phyloP scores from a whole-genome alignment of 2,113 vertebrate genomes.

The Thermophis baileyi region DNA sequence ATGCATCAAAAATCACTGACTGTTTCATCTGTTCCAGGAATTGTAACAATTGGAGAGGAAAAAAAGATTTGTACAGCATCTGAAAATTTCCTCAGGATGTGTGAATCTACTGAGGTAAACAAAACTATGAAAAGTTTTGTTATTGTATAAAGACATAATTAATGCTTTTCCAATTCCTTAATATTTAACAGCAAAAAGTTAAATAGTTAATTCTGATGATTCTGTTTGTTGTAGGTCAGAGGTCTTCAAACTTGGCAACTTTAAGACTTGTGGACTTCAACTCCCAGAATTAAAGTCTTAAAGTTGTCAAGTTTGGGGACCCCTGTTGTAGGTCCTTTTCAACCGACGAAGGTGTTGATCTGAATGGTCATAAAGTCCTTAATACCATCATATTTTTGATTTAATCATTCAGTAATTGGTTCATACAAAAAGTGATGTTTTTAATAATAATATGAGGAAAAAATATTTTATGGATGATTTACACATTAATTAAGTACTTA shows the following conservation, averaged over 20 bases:
- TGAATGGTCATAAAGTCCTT: neutral
- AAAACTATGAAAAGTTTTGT: constrained; percentile 6
- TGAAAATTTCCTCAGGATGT: constrained; percentile 94
- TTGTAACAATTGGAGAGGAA: constrained; percentile 88
- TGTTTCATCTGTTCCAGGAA: constrained; percentile 74
- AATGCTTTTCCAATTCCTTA: accelerated
- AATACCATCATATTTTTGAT: neutral
- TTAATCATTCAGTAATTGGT: too few relatives aligned
- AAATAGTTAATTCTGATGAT: neutral
- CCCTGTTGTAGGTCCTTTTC: neutral
- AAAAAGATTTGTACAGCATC: constrained; percentile 88
- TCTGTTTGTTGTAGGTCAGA: neutral
- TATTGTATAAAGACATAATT: neutral
- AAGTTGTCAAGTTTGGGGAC: too few relatives aligned
- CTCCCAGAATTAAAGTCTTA: too few relatives aligned
- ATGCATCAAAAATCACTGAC: neutral
- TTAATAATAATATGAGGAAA: neutral
- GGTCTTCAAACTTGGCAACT: too few relatives aligned
- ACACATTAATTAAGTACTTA: neutral
- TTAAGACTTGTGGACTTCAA: too few relatives aligned
- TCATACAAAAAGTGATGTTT: neutral
- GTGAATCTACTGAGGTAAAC: constrained; percentile 91
- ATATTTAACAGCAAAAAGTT: neutral
- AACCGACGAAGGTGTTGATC: neutral
- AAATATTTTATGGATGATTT: neutral